A percentile compares a stretch with the other conserved stretches of the same genome.
These are phyloP conservation scores for Phyllotis vaccarum DNA, from an alignment of 2,797 vertebrate genomes.

Conservation along the genomic window DNA sequence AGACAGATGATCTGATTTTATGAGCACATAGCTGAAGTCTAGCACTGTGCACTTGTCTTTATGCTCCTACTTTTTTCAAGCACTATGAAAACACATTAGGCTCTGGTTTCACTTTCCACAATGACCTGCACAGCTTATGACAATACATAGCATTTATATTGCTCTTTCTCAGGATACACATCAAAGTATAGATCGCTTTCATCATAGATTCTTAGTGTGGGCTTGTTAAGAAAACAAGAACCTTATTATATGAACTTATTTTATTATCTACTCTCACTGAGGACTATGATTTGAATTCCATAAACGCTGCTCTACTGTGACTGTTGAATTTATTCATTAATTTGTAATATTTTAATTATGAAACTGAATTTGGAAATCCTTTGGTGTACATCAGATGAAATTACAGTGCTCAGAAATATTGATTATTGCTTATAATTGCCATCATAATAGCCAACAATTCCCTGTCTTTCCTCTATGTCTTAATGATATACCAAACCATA, in stretches of 20 bases:
- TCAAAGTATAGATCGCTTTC: conserved; percentile 65
- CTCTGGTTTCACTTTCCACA: conserved; percentile 71
- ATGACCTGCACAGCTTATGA: conserved; percentile 67
- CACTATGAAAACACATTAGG: conserved; percentile 80
- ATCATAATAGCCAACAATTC: conserved; percentile 82
- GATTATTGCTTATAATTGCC: conserved; percentile 84
- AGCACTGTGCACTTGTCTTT: conserved; percentile 82
- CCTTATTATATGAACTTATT: conserved; percentile 66
- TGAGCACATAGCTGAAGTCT: conserved; percentile 81
- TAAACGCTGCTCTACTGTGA: conserved; percentile 70
- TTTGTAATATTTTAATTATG: conserved; percentile 73
- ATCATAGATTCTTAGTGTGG: conserved; percentile 66
- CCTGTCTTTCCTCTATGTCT: conserved; percentile 75
- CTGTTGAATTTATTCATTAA: conserved; percentile 74
- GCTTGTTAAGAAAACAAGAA: conserved; percentile 72
- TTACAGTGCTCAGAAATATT: conserved; percentile 82
- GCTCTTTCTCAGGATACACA: conserved; percentile 69
- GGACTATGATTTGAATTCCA: conserved; percentile 71
- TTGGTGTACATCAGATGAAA: conserved; percentile 79
- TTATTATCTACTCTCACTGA: conserved; percentile 62
- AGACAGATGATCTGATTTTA: conserved; percentile 84
- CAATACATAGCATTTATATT: conserved; percentile 72
- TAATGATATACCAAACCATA: conserved; percentile 76
- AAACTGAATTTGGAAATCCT: conserved; percentile 76
- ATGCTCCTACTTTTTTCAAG: conserved; percentile 80